A percentile compares a stretch with the other conserved stretches of the same genome.
phyloP scores from a whole-genome alignment of 2,888 invertebrate species.

The Rhingia rostrata region DNA sequence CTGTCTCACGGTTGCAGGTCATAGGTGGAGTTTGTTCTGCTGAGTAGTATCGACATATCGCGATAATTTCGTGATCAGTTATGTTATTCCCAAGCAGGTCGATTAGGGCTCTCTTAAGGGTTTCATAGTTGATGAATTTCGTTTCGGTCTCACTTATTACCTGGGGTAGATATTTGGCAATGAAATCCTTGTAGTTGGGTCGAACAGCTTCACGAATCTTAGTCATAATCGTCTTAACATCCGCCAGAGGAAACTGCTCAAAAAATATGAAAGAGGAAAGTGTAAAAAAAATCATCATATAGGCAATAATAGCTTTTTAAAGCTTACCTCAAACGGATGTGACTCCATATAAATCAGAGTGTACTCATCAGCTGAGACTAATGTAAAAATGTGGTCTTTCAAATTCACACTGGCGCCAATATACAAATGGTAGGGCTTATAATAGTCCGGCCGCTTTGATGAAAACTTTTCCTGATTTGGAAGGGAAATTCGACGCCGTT shows the following conservation, averaged over 20 bases:
- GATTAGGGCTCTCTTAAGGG: constrained; percentile 85
- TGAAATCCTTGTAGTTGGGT: constrained; percentile 89
- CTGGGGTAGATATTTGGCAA: constrained; percentile 86
- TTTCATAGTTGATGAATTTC: constrained; percentile 79
- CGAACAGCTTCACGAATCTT: constrained; percentile 88
- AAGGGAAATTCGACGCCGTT: constrained; percentile 88
- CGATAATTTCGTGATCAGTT: constrained; percentile 92
- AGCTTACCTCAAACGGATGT: constrained; percentile 87
- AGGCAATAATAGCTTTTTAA: not conserved
- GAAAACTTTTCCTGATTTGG: constrained; percentile 89
- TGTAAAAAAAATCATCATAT: not conserved
- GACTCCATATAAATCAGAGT: constrained; percentile 94
- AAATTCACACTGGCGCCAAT: constrained; percentile 91
- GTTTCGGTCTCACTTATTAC: constrained; percentile 71
- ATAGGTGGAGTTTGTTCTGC: constrained; percentile 84
- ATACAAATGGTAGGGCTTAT: constrained; percentile 91
- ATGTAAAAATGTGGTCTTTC: constrained; percentile 90
- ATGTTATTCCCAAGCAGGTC: constrained; percentile 88
- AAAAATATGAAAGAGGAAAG: constrained; percentile 1
- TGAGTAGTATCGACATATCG: constrained; percentile 89
- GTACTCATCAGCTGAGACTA: constrained; percentile 93
- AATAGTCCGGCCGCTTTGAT: constrained; percentile 89
- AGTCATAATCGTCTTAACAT: constrained; percentile 88
- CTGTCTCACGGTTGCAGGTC: constrained; percentile 83
- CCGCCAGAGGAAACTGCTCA: constrained; percentile 88